phyloP scores from a whole-genome alignment of 2,113 vertebrate genomes.

The Hipposideros armiger region DNA sequence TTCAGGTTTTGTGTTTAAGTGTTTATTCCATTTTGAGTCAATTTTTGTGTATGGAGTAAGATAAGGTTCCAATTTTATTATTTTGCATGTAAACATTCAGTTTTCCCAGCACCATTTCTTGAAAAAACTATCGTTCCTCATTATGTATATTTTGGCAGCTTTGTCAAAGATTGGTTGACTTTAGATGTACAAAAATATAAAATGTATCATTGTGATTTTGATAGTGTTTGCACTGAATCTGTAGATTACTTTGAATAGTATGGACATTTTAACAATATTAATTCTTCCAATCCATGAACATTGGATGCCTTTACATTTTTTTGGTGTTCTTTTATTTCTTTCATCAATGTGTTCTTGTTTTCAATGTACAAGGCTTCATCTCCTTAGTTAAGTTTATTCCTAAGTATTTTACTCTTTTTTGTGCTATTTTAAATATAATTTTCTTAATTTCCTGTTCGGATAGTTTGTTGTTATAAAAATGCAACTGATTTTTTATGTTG shows the following conservation, averaged over 20 bases:
- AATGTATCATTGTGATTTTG: neutral
- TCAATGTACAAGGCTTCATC: neutral
- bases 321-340: neutral
- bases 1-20: neutral
- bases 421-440: neutral
- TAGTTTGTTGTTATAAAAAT: neutral
- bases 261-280: neutral
- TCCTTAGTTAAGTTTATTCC: neutral
- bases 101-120: neutral
- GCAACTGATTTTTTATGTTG: neutral
- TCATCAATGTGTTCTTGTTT: neutral
- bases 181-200: neutral
- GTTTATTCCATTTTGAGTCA: neutral
- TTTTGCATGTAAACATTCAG: neutral
- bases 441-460: neutral
- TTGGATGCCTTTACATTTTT: neutral
- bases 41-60: neutral
- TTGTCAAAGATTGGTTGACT: neutral
- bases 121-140: neutral
- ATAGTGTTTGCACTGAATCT: no score
- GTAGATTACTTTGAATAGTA: neutral
- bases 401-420: neutral
- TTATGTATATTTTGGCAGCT: neutral
- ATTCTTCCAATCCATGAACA: neutral
- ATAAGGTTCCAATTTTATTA: neutral